Evolutionary conservation across 2,888 invertebrate genomes (phyloP).

Genomic region (Pyrochroa serraticornis): DNA sequence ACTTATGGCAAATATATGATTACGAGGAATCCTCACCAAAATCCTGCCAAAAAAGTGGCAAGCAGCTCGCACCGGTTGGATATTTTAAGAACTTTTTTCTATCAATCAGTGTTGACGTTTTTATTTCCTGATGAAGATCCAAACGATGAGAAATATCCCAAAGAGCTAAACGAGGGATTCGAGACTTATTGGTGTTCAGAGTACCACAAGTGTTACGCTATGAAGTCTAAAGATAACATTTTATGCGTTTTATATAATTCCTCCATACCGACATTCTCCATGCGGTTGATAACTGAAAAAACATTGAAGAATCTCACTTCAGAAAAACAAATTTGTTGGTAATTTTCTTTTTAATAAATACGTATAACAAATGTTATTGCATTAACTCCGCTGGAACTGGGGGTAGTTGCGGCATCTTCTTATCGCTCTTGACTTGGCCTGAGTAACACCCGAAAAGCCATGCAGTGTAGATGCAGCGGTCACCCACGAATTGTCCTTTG

Average conservation of each 20-base stretch:
- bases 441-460: constrained; percentile 52
- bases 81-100: constrained; percentile 76
- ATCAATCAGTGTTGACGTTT: constrained; percentile 67
- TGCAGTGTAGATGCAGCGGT: constrained; percentile 45
- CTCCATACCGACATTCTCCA: constrained; percentile 75
- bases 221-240: constrained; percentile 69
- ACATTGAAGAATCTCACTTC: constrained; percentile 67
- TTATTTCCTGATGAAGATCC: constrained; percentile 43
- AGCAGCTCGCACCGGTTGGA: constrained; percentile 74
- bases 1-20: constrained; percentile 72
- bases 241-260: constrained; percentile 77
- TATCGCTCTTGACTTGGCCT: constrained; percentile 34
- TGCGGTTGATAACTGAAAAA: constrained; percentile 73
- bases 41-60: constrained; percentile 64
- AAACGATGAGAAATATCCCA: constrained; percentile 34
- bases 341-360: constrained; percentile 13
- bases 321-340: constrained; percentile 77
- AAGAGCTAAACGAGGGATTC: constrained; percentile 49
- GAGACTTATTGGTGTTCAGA: constrained; percentile 87
- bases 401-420: constrained; percentile 29
- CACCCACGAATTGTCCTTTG: constrained; percentile 43
- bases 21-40: constrained; percentile 69
- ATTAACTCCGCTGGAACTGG: constrained; percentile 35
- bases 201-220: constrained; percentile 84
- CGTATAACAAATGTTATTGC: constrained; percentile 1